Evolutionary conservation across 2,797 vertebrate species (phyloP).

Genomic region (Morus bassanus): DNA sequence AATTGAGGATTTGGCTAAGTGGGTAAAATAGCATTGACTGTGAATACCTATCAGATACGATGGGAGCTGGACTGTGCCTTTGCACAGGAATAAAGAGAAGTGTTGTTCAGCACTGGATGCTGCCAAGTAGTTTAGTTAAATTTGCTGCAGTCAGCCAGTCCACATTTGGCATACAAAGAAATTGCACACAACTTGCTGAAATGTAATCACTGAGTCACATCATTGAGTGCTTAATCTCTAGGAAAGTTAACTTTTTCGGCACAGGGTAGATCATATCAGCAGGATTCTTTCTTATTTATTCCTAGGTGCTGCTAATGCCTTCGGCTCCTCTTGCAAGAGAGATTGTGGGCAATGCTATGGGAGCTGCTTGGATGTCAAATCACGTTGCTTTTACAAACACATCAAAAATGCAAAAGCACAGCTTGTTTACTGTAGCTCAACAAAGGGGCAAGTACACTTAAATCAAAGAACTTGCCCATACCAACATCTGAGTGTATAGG

Average conservation of each 20-base stretch:
- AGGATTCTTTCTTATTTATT: constrained; percentile 62
- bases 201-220: constrained; percentile 71
- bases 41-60: rapidly evolving
- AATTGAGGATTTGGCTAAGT: neutral
- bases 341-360: neutral
- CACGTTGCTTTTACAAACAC: constrained; percentile 21
- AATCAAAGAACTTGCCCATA: constrained; percentile 46
- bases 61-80: neutral
- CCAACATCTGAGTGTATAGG: constrained; percentile 3
- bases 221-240: constrained; percentile 61
- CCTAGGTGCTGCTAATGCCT: constrained; percentile 61
- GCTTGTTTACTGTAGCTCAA: constrained; percentile 50
- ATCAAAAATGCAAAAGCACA: constrained; percentile 65
- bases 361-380: constrained; percentile 48
- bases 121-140: constrained; percentile 36
- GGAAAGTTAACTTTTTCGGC: constrained; percentile 64
- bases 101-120: constrained; percentile 12
- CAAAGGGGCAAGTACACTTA: constrained; percentile 44
- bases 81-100: neutral
- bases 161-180: constrained; percentile 50
- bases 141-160: constrained; percentile 62
- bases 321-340: constrained; percentile 58
- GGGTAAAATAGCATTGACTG: neutral
- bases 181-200: constrained; percentile 62
- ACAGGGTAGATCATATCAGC: constrained; percentile 37